Base-by-base conservation (phyloP, 2,888 invertebrate species). In the Pandemis corylana region DNA sequence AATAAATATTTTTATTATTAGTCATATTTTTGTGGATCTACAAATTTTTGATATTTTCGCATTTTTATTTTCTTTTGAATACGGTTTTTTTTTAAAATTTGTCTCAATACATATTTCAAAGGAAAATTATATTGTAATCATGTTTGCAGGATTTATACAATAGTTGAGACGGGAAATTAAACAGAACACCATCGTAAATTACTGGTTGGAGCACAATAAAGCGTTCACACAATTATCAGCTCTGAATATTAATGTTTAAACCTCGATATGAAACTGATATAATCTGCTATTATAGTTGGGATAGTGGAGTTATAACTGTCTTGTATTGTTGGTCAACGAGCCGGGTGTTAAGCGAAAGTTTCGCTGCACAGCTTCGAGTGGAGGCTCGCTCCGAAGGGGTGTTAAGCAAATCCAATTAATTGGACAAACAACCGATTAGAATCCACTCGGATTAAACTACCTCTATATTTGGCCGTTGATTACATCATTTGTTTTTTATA, bases 361-460 rank as follows among this genome's bases (percentile, higher is more conserved):
- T 64, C 68, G n/a, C 70, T 71, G 70, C 59, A 61, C 49, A 65
- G 67, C 62, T 67, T 72, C 68, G 72, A 76, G 79, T 66, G 73
- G 76, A 76, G 76, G 75, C 61, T 66, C 49, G 69, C 65, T 67
- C 49, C 56, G 6, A 13, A 64, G 77, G 80, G 77, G 77, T 78
- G 80, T 81, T 81, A 82, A 83, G 85, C 85, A 86, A 87, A 90
- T 90, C 88, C 90, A 91, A 91, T 91, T 92, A 91, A 90, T 86
- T 87, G 85, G 84, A 89, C 90, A 90, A 91, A 91, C 90, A 91
- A 85, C 86, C 85, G 84, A 87, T 88, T 89, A 86, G 87, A 86
- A 85, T 89, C 86, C 80, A 86, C 83, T 87, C 79, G 80, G 87
- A 87, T 87, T 88, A 87, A 89, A 85, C 87, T 36, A 36, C 28